Evolutionary conservation across 2,113 vertebrate genomes (phyloP).

Genomic region (Atrichornis clamosus): DNA sequence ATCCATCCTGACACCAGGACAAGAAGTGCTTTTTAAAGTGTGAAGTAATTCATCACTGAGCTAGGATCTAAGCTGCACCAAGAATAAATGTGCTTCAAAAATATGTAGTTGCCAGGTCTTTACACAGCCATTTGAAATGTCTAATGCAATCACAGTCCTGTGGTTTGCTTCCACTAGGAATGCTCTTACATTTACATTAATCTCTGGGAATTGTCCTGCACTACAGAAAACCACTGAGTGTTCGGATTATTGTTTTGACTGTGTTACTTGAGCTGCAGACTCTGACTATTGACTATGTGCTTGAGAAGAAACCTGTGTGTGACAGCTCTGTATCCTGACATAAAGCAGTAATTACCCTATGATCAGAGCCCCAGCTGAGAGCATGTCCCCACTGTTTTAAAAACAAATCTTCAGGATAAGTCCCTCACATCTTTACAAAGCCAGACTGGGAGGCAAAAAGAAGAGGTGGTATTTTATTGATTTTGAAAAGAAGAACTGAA

Average conservation of each 20-base stretch:
- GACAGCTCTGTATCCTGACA: neutral
- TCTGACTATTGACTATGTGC: neutral
- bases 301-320: neutral
- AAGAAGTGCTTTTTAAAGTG: conserved; percentile 14
- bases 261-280: neutral
- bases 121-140: neutral
- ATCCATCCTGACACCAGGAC: conserved; percentile 2
- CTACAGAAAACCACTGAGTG: neutral
- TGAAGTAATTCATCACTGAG: conserved; percentile 18
- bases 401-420: neutral
- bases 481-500: neutral
- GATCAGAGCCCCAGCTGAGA: neutral
- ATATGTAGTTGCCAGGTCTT: neutral
- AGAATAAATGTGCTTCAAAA: conserved; percentile 25
- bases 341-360: neutral
- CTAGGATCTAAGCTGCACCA: neutral
- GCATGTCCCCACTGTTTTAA: neutral
- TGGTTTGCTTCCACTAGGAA: neutral
- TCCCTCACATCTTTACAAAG: neutral
- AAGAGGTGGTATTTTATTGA: neutral
- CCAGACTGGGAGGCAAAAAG: neutral
- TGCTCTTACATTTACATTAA: neutral
- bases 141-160: neutral
- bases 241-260: neutral
- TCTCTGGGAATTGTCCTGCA: neutral